Base-by-base conservation (phyloP, 2,113 vertebrate genomes). In the Labeo rohita region DNA sequence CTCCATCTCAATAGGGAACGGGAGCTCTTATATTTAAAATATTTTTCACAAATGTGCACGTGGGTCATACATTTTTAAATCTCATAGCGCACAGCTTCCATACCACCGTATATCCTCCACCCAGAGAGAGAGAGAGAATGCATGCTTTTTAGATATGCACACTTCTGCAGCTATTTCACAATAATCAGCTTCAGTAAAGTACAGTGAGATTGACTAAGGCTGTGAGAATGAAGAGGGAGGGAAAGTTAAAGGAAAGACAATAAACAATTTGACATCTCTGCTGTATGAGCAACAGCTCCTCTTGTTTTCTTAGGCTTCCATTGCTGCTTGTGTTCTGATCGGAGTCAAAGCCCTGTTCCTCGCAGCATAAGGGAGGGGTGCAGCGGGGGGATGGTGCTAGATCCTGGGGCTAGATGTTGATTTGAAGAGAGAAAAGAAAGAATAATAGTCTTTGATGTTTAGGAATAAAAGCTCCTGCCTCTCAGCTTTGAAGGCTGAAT, bases 391-490 rank as follows among this genome's bases (percentile, higher is more conserved):
- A 86, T 85, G 88, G 74, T 83, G 85, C 78, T 82, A 91, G 89
- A 92, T 92, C 92, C 93, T 90, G 65, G 73, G 92, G 91, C 88
- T 90, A 86, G 91, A 92, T 94, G 93, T 89, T 93, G 92, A 93
- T 94, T 94, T 93, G 88, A 93, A 92, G 87, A 88, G 87, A 92
- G 90, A 93, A 93, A 90, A 91, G 89, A 92, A 93, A 90, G 89
- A 93, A 93, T 92, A 92, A 90, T 89, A 88, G 85, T 39, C 91
- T 93, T 93, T 94, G 92, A 94, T 93, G 92, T 94, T 83, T 74
- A 88, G 85, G 90, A 92, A 93, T 91, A 92, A 93, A 94, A 93
- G 90, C 90, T 91, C 87, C 85, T 47, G 84, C 88, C 92, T 92
- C 86, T 76, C 72, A 77, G 89, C 90, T 94, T 93, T 93, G 92